Evolutionary conservation across 1,140 invertebrate species (phyloP).

Genomic region (Drosophila guanche): DNA sequence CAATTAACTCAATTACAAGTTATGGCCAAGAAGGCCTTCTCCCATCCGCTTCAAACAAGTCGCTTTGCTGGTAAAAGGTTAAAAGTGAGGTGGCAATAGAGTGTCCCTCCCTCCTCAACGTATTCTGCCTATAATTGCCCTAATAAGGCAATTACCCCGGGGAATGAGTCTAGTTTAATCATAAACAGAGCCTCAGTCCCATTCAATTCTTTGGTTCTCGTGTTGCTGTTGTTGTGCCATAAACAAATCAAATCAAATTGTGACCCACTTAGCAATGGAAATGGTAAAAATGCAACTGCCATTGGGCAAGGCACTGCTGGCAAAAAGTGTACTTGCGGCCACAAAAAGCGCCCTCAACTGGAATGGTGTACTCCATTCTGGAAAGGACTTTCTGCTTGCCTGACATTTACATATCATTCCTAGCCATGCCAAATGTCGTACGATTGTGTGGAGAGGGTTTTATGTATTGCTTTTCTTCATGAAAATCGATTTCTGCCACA

Average conservation of each 20-base stretch:
- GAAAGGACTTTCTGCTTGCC: conserved; percentile 31
- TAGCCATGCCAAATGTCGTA: neutral
- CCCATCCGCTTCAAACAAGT: neutral
- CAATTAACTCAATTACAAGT: conserved; percentile 41
- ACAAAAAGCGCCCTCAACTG: conserved; percentile 32
- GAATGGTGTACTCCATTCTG: neutral
- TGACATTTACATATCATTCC: conserved; percentile 55
- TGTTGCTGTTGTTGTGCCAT: conserved; percentile 53
- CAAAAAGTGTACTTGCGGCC: conserved; percentile 22
- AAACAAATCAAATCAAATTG: conserved; percentile 74
- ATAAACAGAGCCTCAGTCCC: conserved; percentile 7
- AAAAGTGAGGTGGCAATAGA: conserved; percentile 12
- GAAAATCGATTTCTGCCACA: conserved; percentile 28
- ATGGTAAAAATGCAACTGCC: conserved; percentile 21
- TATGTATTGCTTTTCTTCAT: neutral
- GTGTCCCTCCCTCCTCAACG: too few relatives aligned
- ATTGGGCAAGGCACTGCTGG: conserved; percentile 12
- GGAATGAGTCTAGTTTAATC: neutral
- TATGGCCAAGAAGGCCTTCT: conserved; percentile 20
- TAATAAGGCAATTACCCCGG: conserved; percentile 19
- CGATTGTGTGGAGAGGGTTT: neutral
- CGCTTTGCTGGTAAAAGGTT: conserved; percentile 17
- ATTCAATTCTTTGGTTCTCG: neutral
- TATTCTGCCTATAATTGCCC: conserved; percentile 7
- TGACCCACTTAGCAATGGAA: conserved; percentile 62